phyloP scores from a whole-genome alignment of 2,888 invertebrate species.

The Oscheius sp. region DNA sequence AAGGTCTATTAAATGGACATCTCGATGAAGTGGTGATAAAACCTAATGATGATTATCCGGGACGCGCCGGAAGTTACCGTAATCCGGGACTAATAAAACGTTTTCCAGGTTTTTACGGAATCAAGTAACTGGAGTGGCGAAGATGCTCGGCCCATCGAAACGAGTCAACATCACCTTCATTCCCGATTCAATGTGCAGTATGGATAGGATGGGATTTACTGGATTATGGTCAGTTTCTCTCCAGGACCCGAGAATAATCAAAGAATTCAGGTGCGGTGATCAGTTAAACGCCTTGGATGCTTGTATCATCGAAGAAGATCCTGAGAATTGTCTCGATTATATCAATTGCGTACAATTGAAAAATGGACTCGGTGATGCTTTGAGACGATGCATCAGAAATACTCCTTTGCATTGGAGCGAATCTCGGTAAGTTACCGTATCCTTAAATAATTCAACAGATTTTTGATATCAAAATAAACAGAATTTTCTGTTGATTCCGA shows the following conservation, averaged over 20 bases:
- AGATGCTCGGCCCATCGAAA: slow-evolving; percentile 12
- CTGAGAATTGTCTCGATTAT: slow-evolving; percentile 40
- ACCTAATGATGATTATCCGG: too few species aligned
- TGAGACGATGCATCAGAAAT: neutral
- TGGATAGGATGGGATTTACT: neutral
- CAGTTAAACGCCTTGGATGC: slow-evolving; percentile 45
- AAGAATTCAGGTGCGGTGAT: slow-evolving; percentile 9
- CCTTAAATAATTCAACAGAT: neutral
- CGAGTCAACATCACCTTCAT: slow-evolving; percentile 21
- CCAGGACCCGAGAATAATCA: neutral
- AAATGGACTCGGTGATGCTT: slow-evolving; percentile 9
- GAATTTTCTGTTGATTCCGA: too few species aligned
- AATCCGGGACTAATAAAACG: neutral
- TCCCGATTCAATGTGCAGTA: slow-evolving; percentile 7
- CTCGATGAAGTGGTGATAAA: too few species aligned
- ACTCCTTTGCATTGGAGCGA: neutral
- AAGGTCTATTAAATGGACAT: too few species aligned
- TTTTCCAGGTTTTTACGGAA: slow-evolving; percentile 15
- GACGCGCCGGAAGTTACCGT: too few species aligned
- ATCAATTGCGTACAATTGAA: slow-evolving; percentile 14
- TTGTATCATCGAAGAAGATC: slow-evolving; percentile 43
- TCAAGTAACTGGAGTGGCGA: slow-evolving; percentile 17
- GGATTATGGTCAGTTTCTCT: too few species aligned
- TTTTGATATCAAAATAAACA: too few species aligned
- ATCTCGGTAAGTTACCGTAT: slow-evolving; percentile 4